Evolutionary conservation across 2,797 vertebrate species (phyloP), one percentile per base, ranked within the genome.

Genomic region (Cossypha caffra): DNA sequence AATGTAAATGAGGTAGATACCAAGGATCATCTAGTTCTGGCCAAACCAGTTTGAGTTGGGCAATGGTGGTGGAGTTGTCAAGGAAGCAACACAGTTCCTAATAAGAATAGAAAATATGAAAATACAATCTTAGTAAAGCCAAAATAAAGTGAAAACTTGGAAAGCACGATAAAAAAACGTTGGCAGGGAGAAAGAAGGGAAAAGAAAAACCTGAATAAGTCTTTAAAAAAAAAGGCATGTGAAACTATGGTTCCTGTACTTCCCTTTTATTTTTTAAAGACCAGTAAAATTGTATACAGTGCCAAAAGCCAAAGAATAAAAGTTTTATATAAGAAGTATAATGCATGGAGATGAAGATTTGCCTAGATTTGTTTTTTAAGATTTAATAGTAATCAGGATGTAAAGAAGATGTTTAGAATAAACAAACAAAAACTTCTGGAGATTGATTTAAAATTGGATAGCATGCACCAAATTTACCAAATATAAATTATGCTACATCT

Each of bases 111-210:
- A 69, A 66, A 66, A 35, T 58, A 86, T 54, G 43, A 87, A 93
- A 81, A 75, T 84, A 61, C 4, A 52, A 21, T 20, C 31, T 78
- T 48, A 64, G 31, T 57, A 52, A 93, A 84, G 52, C 52, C 40
- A 86, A 81, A 85, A 81, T 59, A n/a, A 93, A 89, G 75, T n/a
- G 4, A 91, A 86, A 92, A 62, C 26, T 76, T 94, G 69, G 73
- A 75, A 89, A 78, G 40, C 16, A 25, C 24, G n/a, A 37, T 33
- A 40, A 33, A 17, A 37, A 71, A 71, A 63, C 62, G 19, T 21
- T 89, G 74, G 7, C 43, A 87, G 28, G 23, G 25, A 80, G 48
- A 86, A 84, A 76, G 35, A n/a, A 50, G 14, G n/a, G 51, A 25
- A 74, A 64, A 47, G 64, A 62, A 80, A 74, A 31, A 11, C 7